Base-by-base conservation (phyloP, 2,888 invertebrate species). In the Aethes cnicana region DNA sequence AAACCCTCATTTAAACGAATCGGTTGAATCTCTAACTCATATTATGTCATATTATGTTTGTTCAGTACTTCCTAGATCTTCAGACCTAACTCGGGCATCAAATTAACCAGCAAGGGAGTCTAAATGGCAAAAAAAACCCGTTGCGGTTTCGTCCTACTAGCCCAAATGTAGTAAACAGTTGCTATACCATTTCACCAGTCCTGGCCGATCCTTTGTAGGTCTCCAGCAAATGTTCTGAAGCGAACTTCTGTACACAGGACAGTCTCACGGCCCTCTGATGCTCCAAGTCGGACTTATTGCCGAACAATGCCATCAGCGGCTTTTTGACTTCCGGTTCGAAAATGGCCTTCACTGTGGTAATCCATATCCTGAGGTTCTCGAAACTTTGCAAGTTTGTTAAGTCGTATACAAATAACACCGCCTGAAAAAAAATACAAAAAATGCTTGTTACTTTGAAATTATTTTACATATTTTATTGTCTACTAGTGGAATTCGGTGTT, bases 371-470 rank as follows among this genome's bases (percentile, higher is more conserved):
- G 11, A 96, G 81, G 66, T 92, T 93, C 49, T 95, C 95, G 77
- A 97, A 97, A 74, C 95, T 96, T 61, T 92, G 90, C 37, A 92
- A 87, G 73, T 94, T 95, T 20, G 96, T 96, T 46, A 97, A 92
- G 73, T 97, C 97, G 74, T 96, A 97, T 0, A 96, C 94, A 58
- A 97, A 86, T 44, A 97, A 75, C 44, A 96, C 91, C 43, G 95
- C 92, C 96, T 95, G 77, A 62, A 91, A 83, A 53, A 16, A 30
- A 56, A 47, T 8, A 1, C 1, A 7, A 1, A 3, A 4, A 2
- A 23, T 21, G 11, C 11, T 11, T 4, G 9, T 26, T 9, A 26
- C 3, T 9, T 26, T 11, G 4, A 26, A 3, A 11, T 26, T 11
- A 11, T 26, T 11, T 9, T 3, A 5, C n/a, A 11, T 9, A 26